These are phyloP conservation scores for Amphiduros pacificus DNA, from an alignment of 2,888 invertebrate genomes.

Conservation along the genomic window DNA sequence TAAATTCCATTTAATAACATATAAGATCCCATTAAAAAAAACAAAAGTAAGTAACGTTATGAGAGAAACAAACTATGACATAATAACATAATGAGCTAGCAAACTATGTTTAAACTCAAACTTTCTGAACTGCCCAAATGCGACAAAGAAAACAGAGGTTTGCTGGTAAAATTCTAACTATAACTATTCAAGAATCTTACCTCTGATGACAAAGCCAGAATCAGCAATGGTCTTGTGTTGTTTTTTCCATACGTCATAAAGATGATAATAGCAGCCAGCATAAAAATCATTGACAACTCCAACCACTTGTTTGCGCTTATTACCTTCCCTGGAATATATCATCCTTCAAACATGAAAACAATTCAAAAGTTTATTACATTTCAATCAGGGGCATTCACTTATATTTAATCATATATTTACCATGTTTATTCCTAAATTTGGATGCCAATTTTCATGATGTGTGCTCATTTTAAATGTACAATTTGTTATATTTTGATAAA, in stretches of 20 bases:
- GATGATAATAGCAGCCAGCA: slow-evolving; percentile 58
- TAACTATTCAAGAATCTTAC: slow-evolving; percentile 38
- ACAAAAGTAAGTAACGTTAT: not conserved
- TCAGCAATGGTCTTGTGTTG: slow-evolving; percentile 63
- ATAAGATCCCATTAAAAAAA: no score
- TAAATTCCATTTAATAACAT: no score
- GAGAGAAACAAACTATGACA: not conserved
- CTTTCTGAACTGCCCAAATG: not conserved
- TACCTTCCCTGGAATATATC: slow-evolving; percentile 58
- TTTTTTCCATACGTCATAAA: slow-evolving; percentile 62
- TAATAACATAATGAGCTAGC: not conserved
- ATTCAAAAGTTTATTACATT: no score
- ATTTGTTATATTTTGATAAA: no score
- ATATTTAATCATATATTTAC: no score
- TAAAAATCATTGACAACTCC: slow-evolving; percentile 62
- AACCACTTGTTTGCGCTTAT: slow-evolving; percentile 55
- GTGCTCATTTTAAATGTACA: no score
- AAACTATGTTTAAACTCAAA: not conserved
- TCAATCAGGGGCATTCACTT: no score
- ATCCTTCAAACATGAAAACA: no score
- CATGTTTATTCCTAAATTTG: no score
- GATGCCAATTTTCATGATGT: no score
- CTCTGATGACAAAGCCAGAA: slow-evolving; percentile 63
- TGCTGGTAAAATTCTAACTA: not conserved
- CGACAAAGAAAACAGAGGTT: not conserved